A percentile compares a stretch with the other conserved stretches of the same genome.
These are phyloP conservation scores for Cheilosia pagana DNA, from an alignment of 2,888 invertebrate genomes.

Conservation along the genomic window DNA sequence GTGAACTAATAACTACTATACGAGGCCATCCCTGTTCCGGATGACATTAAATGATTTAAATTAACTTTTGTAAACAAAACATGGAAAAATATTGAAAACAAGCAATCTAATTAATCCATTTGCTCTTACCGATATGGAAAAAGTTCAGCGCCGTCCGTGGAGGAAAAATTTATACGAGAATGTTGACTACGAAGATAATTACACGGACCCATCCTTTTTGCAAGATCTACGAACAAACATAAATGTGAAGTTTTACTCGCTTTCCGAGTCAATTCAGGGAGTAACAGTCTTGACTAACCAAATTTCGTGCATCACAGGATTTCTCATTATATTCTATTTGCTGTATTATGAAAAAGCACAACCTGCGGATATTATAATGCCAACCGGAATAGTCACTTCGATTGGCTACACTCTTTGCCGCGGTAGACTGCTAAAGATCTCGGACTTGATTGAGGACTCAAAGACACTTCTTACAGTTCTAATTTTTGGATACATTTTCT, in stretches of 20 bases:
- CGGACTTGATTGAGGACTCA: slow-evolving; percentile 85
- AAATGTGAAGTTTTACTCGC: slow-evolving; percentile 89
- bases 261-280: slow-evolving; percentile 88
- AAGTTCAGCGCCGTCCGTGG: slow-evolving; percentile 85
- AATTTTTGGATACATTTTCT: slow-evolving; percentile 93
- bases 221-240: slow-evolving; percentile 93
- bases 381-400: slow-evolving; percentile 85
- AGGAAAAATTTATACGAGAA: slow-evolving; percentile 95
- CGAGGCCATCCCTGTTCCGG: background rate
- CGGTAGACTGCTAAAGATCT: slow-evolving; percentile 77
- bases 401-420: slow-evolving; percentile 87
- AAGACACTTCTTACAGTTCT: slow-evolving; percentile 92
- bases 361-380: slow-evolving; percentile 87
- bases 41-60: background rate
- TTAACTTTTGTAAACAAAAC: slow-evolving; percentile 45
- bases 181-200: slow-evolving; percentile 94
- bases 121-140: slow-evolving; percentile 31
- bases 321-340: slow-evolving; percentile 89
- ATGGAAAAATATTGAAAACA: background rate
- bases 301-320: slow-evolving; percentile 90
- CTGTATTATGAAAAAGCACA: slow-evolving; percentile 88
- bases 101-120: background rate
- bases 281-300: slow-evolving; percentile 92
- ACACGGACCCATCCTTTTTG: slow-evolving; percentile 94
- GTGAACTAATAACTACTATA: background rate